Evolutionary conservation across 2,797 vertebrate genomes (phyloP).

Genomic region (Etheostoma perlongum): DNA sequence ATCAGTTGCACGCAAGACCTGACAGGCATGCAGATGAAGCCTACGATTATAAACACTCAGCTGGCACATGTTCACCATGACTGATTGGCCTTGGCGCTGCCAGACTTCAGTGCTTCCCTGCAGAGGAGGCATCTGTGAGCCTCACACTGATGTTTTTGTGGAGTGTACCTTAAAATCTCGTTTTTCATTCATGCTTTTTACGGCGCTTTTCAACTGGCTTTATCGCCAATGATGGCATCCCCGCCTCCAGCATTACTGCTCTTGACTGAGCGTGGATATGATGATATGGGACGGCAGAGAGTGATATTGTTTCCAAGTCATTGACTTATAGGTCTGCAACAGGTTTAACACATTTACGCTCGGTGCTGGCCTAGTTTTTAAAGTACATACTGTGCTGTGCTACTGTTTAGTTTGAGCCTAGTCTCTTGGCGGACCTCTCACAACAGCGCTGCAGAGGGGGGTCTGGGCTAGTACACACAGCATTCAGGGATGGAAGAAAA

Average conservation of each 20-base stretch:
- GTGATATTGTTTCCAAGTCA: background rate
- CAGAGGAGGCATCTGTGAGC: conserved; percentile 64
- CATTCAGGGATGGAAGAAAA: no score
- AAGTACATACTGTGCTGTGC: background rate
- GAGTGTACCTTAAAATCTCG: conserved; percentile 29
- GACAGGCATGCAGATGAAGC: conserved; percentile 67
- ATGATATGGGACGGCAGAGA: background rate
- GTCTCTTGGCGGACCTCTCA: no score
- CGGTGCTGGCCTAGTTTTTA: background rate
- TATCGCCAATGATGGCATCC: conserved; percentile 18
- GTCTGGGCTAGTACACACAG: no score
- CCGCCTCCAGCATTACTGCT: background rate
- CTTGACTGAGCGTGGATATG: background rate
- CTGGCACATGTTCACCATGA: conserved; percentile 62
- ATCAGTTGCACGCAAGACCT: conserved; percentile 64
- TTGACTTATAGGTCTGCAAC: background rate
- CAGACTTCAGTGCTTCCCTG: conserved; percentile 59
- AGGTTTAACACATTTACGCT: background rate
- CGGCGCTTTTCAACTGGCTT: conserved; percentile 20
- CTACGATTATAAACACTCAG: conserved; percentile 60
- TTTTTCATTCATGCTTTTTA: conserved; percentile 26
- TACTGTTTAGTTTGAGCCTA: background rate
- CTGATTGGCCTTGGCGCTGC: conserved; percentile 61
- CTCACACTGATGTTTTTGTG: conserved; percentile 51
- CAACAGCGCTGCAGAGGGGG: no score